Base-by-base conservation (phyloP, 2,797 vertebrate species). In the Xenops minutus region DNA sequence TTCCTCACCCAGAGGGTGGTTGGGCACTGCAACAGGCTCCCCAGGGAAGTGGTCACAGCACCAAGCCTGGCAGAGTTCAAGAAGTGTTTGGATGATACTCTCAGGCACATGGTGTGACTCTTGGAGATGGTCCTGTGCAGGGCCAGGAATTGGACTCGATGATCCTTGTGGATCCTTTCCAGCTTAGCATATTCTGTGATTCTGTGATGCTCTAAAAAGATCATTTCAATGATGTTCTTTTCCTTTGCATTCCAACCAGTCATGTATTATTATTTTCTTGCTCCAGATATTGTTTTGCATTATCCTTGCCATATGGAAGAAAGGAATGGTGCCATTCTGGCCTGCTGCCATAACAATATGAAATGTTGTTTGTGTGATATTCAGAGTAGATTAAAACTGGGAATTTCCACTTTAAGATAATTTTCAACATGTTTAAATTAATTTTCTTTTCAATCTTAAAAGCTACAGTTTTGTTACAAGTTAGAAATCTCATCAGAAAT, bases 251-350 rank as follows among this genome's bases (percentile, higher is more conserved):
- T 89, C 54, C 37, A 83, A 3, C 43, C 48, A 61, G 37, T 54
- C 46, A 37, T 10, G 9, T 46, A 59, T 68, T 59, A 43, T 23
- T 79, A 84, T 58, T 27, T 71, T 79, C 63, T 82, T 7, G 13
- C 18, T 78, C 41, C 61, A 76, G 75, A 63, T 89, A 91, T 37
- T 92, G 78, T 87, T 94, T 94, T 89, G 64, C 78, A 80, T 89
- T 49, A 18, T 80, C 41, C 44, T 71, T 79, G 51, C 72, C 78
- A 56, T 75, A 85, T 63, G 52, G 71, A 95, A 91, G 59, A 92
- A 88, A 89, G 64, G 34, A 85, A 79, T 39, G 32, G 63, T 56
- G 63, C n/a, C 0, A 3, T 89, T 93, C 78, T 76, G 81, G 83
- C 92, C 81, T 69, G 14, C 52, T 94, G 85, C 72, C 92, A 74